These are phyloP conservation scores for Aphidius colemani DNA, from an alignment of 2,888 invertebrate species.

Conservation along the genomic window DNA sequence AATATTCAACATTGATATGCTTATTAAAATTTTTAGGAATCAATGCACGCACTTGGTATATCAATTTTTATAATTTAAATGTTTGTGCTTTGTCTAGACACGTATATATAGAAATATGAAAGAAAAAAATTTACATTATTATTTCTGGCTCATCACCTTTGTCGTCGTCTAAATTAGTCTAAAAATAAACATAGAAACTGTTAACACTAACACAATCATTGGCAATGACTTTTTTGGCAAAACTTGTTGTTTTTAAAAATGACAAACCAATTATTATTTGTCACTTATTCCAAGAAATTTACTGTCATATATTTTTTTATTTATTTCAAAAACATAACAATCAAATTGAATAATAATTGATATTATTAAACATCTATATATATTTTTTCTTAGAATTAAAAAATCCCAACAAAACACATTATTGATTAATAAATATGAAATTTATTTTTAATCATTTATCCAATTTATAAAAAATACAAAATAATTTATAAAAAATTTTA, in stretches of 20 bases:
- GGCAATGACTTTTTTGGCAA: constrained; percentile 13
- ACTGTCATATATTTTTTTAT: constrained; percentile 1
- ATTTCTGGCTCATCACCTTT: background rate
- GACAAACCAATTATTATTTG: background rate
- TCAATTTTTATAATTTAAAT: background rate
- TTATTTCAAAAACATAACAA: background rate
- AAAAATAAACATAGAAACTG: constrained; percentile 23
- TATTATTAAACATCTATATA: background rate
- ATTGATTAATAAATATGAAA: no score
- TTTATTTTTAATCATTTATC: background rate
- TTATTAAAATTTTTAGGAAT: no score
- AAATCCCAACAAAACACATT: no score
- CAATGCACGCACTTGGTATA: no score
- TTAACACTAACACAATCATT: constrained; percentile 4
- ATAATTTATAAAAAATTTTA: constrained; percentile 13
- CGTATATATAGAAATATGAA: background rate
- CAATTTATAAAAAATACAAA: constrained; percentile 7
- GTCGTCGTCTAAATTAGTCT: constrained; percentile 11
- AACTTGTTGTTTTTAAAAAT: background rate
- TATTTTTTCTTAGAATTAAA: background rate
- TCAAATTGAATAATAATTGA: no score
- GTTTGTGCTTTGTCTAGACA: background rate
- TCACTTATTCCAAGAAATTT: constrained; percentile 3
- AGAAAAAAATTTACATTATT: background rate
- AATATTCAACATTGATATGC: background rate